A percentile compares a stretch with the other conserved stretches of the same genome.
Evolutionary conservation across 2,888 invertebrate species (phyloP).

Genomic region (Ferdinandea cuprea): DNA sequence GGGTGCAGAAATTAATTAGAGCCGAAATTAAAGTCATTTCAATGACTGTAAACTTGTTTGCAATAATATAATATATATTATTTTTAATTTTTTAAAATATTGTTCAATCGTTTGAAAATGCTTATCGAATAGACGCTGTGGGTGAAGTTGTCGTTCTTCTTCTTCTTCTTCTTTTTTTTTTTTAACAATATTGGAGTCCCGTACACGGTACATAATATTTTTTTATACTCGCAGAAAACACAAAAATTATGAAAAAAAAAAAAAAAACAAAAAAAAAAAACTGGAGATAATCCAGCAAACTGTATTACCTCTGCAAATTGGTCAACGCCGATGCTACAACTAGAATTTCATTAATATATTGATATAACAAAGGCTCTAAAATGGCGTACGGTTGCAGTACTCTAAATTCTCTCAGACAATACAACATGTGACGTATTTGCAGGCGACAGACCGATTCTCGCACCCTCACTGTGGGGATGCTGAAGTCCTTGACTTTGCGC

Average conservation of each 20-base stretch:
- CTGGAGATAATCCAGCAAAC: constrained; percentile 9
- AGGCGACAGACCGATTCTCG: constrained; percentile 80
- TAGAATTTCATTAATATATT: constrained; percentile 81
- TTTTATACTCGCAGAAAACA: constrained; percentile 22
- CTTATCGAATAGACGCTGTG: constrained; percentile 1
- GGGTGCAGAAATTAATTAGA: constrained; percentile 7
- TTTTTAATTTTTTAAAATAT: constrained; percentile 2
- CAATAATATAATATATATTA: constrained; percentile 58
- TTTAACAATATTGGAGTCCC: not conserved
- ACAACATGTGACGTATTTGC: constrained; percentile 80
- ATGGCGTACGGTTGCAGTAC: constrained; percentile 80
- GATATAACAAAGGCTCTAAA: constrained; percentile 79
- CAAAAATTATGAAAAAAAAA: constrained; percentile 9
- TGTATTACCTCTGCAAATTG: constrained; percentile 80
- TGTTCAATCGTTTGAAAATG: constrained; percentile 15
- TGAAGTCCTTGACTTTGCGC: constrained; percentile 78
- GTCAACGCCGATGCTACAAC: constrained; percentile 80
- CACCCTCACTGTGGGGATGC: constrained; percentile 80
- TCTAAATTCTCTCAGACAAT: constrained; percentile 80
- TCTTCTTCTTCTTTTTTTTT: not conserved
- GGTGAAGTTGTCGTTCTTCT: not conserved
- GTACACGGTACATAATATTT: not conserved
- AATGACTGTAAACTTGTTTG: constrained; percentile 3
- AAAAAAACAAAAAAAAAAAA: constrained; percentile 6
- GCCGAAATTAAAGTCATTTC: constrained; percentile 16